Percentiles rank a stretch among this genome's conserved stretches.
Evolutionary conservation across 1,140 invertebrate species (phyloP).

Genomic region (Ylistrum balloti): DNA sequence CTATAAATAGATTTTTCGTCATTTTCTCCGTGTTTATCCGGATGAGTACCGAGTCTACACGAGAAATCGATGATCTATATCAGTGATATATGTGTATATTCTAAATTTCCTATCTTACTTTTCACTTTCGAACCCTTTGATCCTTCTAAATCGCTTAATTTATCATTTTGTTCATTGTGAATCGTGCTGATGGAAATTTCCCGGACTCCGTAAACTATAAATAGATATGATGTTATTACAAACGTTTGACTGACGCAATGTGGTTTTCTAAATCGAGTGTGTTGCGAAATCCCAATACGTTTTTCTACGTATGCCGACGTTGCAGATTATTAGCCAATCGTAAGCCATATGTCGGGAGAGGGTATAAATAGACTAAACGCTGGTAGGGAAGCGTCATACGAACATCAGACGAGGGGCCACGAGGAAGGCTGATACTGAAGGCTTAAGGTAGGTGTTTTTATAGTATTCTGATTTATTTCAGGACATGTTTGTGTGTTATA

Average conservation of each 20-base stretch:
- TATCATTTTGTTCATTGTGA: too few relatives aligned
- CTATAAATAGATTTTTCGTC: too few relatives aligned
- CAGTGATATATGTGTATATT: too few relatives aligned
- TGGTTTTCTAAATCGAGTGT: background rate
- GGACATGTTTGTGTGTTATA: background rate
- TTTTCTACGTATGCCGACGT: background rate
- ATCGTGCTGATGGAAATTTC: too few relatives aligned
- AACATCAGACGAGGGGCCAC: background rate
- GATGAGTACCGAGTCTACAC: too few relatives aligned
- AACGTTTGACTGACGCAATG: constrained; percentile 26
- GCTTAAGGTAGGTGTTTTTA: background rate
- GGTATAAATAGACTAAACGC: background rate
- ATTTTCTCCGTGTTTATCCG: too few relatives aligned
- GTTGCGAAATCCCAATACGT: background rate
- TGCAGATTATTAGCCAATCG: constrained; percentile 9
- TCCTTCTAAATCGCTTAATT: too few relatives aligned
- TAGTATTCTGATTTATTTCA: constrained; percentile 1
- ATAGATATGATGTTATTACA: background rate
- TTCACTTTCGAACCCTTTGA: too few relatives aligned
- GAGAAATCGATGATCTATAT: too few relatives aligned
- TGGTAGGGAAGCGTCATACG: background rate
- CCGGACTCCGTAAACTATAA: constrained; percentile 16
- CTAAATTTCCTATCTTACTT: too few relatives aligned
- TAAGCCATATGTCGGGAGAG: background rate
- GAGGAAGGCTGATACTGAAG: background rate